phyloP scores from a whole-genome alignment of 2,797 vertebrate genomes.

The Lutra lutra region DNA sequence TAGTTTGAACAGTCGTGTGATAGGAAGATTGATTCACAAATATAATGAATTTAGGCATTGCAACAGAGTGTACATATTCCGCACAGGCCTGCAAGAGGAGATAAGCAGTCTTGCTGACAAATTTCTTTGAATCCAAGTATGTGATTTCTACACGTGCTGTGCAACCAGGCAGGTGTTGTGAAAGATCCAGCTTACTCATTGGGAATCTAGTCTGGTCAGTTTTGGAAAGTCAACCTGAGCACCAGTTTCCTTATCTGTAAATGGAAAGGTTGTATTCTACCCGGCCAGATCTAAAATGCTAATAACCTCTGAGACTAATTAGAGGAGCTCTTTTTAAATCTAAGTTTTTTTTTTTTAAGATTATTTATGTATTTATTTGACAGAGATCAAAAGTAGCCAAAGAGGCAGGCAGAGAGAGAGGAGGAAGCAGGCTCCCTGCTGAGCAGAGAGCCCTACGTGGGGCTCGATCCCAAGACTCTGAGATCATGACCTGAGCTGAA shows the following conservation, averaged over 20 bases:
- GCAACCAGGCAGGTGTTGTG: background rate
- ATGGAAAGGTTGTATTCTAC: background rate
- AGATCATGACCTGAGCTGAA: too few species aligned
- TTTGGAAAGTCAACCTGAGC: background rate
- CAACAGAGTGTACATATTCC: background rate
- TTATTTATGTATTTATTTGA: too few species aligned
- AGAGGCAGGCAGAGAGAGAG: too few species aligned
- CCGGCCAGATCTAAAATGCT: background rate
- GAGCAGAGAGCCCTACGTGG: too few species aligned
- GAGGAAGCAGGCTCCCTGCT: too few species aligned
- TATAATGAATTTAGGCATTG: background rate
- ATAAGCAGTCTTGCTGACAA: background rate
- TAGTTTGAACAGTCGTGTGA: background rate
- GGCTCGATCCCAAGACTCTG: too few species aligned
- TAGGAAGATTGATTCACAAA: background rate
- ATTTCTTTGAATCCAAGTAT: background rate
- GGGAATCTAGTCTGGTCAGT: background rate
- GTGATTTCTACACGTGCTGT: background rate
- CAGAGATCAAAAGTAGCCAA: too few species aligned
- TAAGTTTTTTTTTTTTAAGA: background rate
- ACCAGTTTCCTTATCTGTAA: background rate
- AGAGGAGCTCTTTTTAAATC: background rate
- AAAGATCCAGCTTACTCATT: background rate
- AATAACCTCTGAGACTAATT: background rate
- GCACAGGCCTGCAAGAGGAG: background rate